Percentiles rank a stretch among this genome's conserved stretches.
These are phyloP conservation scores for Meta bourneti DNA, from an alignment of 2,888 invertebrate genomes.

Conservation along the genomic window DNA sequence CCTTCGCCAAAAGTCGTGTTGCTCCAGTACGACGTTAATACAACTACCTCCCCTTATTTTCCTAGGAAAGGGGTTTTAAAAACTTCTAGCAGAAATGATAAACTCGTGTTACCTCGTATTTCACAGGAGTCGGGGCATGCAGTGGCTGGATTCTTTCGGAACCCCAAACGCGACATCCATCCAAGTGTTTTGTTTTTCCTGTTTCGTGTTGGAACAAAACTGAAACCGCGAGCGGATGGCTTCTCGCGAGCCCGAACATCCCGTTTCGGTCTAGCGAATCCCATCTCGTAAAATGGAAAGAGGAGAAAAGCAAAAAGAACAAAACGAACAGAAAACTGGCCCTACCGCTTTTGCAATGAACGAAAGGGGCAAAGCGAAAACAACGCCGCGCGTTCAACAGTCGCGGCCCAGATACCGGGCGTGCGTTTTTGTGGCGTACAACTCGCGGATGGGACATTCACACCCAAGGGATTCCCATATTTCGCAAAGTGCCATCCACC, in stretches of 20 bases:
- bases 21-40: no score
- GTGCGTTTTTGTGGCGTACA: background rate
- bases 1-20: no score
- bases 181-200: no score
- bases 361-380: slow-evolving; percentile 60
- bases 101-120: no score
- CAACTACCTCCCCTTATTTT: no score
- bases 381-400: slow-evolving; percentile 33
- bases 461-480: background rate
- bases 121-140: no score
- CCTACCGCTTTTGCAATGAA: slow-evolving; percentile 45
- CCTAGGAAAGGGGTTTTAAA: no score
- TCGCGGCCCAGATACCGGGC: slow-evolving; percentile 68
- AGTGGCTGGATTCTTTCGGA: no score
- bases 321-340: slow-evolving; percentile 55
- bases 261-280: slow-evolving; percentile 65
- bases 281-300: slow-evolving; percentile 19
- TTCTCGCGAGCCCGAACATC: background rate
- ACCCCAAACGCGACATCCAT: no score
- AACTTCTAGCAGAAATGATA: no score
- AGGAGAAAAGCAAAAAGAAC: slow-evolving; percentile 1
- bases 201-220: no score
- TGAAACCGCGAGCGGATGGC: background rate
- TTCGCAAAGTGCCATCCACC: background rate
- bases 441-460: background rate